Evolutionary conservation across 2,113 vertebrate genomes (phyloP).

Genomic region (Nothocercus nigrocapillus): DNA sequence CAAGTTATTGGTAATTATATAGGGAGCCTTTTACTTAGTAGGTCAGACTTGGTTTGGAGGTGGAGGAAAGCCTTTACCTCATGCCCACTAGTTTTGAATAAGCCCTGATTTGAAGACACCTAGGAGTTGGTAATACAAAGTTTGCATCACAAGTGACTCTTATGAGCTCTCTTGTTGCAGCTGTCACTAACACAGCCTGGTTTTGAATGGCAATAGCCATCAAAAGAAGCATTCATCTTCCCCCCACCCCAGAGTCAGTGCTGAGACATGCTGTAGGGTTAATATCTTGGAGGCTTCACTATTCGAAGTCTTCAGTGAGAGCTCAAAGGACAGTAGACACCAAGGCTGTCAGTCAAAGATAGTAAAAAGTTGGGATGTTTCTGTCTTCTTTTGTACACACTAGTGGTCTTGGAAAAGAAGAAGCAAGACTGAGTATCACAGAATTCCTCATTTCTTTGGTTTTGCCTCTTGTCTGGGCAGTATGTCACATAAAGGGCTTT

Average conservation of each 20-base stretch:
- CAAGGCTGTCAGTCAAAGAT: conserved; percentile 28
- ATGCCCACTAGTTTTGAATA: background rate
- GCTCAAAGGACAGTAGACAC: background rate
- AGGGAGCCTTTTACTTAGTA: background rate
- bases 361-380: conserved; percentile 22
- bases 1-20: conserved; percentile 13
- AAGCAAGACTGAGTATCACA: conserved; percentile 31
- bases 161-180: background rate
- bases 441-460: conserved; percentile 28
- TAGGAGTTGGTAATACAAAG: conserved; percentile 6
- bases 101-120: background rate
- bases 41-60: background rate
- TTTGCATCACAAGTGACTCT: background rate
- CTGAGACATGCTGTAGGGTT: conserved; percentile 1
- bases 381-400: conserved; percentile 41
- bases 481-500: conserved; percentile 2
- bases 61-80: background rate
- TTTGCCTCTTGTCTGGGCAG: conserved; percentile 26
- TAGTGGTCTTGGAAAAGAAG: conserved; percentile 41
- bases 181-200: background rate
- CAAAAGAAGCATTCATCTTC: conserved; percentile 45
- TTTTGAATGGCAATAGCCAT: conserved; percentile 21
- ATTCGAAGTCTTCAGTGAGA: background rate
- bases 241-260: background rate
- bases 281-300: conserved; percentile 52